Evolutionary conservation across 2,888 invertebrate species (phyloP).

Genomic region (Pristionchus entomophagus): DNA sequence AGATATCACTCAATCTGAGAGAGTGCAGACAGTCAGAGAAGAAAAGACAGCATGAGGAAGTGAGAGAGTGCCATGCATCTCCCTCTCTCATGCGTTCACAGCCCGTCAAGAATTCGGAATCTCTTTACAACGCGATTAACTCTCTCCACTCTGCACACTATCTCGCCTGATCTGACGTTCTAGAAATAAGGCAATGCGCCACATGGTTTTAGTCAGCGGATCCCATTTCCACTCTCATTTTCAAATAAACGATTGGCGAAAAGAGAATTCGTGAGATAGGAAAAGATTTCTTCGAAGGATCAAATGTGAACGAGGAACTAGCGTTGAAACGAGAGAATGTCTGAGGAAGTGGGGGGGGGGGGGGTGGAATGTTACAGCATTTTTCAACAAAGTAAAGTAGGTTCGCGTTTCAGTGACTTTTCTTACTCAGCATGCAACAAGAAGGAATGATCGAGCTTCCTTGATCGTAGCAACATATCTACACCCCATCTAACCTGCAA

Average conservation of each 20-base stretch:
- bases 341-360: not conserved
- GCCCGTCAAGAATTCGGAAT: slow-evolving; percentile 3
- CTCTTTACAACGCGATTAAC: not conserved
- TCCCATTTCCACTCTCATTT: not conserved
- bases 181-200: not conserved
- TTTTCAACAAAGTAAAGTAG: too few species aligned
- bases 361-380: too few species aligned
- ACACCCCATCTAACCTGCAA: too few species aligned
- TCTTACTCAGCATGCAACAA: not conserved
- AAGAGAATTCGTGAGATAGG: not conserved
- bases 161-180: not conserved
- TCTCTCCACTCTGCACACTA: not conserved
- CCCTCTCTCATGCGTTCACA: not conserved
- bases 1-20: slow-evolving; percentile 7
- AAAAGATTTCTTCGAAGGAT: too few species aligned
- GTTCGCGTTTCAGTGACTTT: not conserved
- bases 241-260: not conserved
- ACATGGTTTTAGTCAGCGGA: too few species aligned
- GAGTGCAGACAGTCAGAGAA: not conserved
- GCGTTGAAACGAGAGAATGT: not conserved
- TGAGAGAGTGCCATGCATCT: not conserved
- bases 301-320: not conserved
- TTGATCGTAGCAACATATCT: too few species aligned
- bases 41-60: not conserved
- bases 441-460: not conserved